These are phyloP conservation scores for Propithecus perrieri DNA, from an alignment of 2,797 vertebrate species.

Conservation along the genomic window DNA sequence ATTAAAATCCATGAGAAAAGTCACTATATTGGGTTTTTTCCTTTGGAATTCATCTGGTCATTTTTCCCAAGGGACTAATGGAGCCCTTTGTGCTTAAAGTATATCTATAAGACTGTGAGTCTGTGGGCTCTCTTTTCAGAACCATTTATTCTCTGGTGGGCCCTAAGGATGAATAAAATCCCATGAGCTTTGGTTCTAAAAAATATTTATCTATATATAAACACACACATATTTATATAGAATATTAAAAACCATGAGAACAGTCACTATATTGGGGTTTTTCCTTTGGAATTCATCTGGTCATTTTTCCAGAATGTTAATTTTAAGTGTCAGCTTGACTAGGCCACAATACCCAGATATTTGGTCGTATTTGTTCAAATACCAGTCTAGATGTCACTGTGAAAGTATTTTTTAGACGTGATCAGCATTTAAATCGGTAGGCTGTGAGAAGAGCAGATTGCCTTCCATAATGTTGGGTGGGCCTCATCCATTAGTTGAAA, in stretches of 20 bases:
- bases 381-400: neutral
- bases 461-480: neutral
- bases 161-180: neutral
- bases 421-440: neutral
- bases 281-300: neutral
- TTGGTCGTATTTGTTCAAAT: neutral
- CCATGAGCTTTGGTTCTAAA: neutral
- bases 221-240: neutral
- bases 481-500: neutral
- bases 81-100: neutral
- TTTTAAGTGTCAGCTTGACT: rapidly evolving
- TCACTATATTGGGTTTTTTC: neutral
- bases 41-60: neutral
- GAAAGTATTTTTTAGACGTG: neutral
- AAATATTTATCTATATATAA: neutral
- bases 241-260: neutral
- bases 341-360: neutral
- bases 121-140: neutral
- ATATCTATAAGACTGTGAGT: neutral
- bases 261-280: neutral
- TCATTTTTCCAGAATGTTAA: neutral
- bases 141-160: neutral
- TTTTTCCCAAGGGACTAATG: neutral
- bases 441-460: neutral
- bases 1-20: neutral